Conservation (phyloP, 2,797 vertebrate genomes). For the Neosilurus mollespiculum region DNA sequence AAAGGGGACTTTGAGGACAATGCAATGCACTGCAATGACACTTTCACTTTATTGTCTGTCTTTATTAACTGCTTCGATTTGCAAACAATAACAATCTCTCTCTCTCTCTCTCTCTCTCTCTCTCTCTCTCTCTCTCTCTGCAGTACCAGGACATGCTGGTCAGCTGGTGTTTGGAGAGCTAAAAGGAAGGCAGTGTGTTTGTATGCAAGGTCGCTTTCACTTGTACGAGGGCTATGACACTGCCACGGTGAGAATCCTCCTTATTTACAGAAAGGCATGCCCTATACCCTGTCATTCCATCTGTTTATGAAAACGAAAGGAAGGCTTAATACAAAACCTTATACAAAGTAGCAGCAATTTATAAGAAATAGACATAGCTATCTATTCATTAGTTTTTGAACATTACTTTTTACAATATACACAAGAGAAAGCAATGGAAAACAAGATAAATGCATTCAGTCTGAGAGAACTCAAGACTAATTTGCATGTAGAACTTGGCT, state of each 20-base stretch:
- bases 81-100: slow-evolving; percentile 6
- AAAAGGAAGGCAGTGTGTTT: slow-evolving; percentile 73
- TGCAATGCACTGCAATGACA: background rate
- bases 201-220: slow-evolving; percentile 87
- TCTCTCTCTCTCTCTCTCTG: background rate
- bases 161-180: slow-evolving; percentile 81
- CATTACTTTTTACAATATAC: background rate
- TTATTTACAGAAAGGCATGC: slow-evolving; percentile 10
- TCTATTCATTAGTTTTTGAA: background rate
- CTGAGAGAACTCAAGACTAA: background rate
- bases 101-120: background rate
- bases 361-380: background rate
- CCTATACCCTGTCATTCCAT: background rate
- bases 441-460: background rate
- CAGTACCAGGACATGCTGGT: slow-evolving; percentile 77
- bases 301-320: background rate
- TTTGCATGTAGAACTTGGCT: background rate
- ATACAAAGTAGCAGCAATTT: background rate
- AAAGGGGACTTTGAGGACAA: too few species aligned
- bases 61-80: slow-evolving; percentile 24
- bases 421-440: background rate
- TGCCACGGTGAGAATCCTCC: slow-evolving; percentile 66
- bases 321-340: background rate
- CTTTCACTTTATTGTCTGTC: slow-evolving; percentile 18
- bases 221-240: slow-evolving; percentile 79